Evolutionary conservation across 2,113 vertebrate genomes (phyloP).

Genomic region (Ciconia stormi): DNA sequence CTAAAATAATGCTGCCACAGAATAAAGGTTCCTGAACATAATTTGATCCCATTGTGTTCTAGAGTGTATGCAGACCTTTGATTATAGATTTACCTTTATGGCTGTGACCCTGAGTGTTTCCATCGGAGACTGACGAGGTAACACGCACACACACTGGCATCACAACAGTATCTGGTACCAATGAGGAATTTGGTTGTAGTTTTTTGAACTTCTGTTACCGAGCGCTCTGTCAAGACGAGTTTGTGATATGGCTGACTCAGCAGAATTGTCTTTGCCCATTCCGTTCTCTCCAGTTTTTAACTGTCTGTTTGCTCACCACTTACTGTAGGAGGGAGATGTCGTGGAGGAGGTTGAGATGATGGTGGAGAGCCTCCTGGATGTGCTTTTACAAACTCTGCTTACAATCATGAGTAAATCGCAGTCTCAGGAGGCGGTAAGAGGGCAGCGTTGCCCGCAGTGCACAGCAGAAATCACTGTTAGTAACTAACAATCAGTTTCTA

Average conservation of each 20-base stretch:
- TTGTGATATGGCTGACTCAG: not conserved
- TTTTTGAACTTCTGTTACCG: not conserved
- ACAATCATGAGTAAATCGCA: constrained; percentile 99
- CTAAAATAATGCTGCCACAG: not conserved
- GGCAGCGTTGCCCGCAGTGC: constrained; percentile 99
- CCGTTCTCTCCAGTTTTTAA: constrained; percentile 18
- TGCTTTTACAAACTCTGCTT: constrained; percentile 95
- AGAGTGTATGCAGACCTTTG: not conserved
- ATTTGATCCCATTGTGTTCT: constrained; percentile 25
- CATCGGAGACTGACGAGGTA: not conserved
- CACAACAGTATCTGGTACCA: not conserved
- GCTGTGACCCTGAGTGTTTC: not conserved
- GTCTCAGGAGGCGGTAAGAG: constrained; percentile 99
- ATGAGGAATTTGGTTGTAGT: not conserved
- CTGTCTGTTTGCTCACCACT: constrained; percentile 55
- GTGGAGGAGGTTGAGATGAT: constrained; percentile 99
- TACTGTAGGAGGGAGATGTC: constrained; percentile 88
- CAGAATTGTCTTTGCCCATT: not conserved
- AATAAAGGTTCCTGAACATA: not conserved
- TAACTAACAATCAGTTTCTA: constrained; percentile 96
- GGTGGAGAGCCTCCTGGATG: constrained; percentile 98
- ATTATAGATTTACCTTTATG: not conserved
- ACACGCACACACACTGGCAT: not conserved
- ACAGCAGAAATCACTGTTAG: constrained; percentile 99
- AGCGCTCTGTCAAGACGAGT: not conserved